phyloP scores from a whole-genome alignment of 2,888 invertebrate genomes.

The Apodemia mormo region DNA sequence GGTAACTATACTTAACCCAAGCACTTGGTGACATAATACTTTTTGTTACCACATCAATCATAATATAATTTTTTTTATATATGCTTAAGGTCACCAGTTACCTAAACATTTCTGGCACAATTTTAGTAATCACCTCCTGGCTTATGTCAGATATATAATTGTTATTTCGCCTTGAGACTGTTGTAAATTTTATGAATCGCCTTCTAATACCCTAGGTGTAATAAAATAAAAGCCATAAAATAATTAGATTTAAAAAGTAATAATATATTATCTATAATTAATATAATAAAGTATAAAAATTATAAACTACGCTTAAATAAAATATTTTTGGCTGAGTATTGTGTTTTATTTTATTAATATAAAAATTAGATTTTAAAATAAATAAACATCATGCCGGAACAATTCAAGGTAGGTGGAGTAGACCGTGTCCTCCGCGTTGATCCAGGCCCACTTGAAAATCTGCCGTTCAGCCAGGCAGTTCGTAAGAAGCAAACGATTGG shows the following conservation, averaged over 20 bases:
- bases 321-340: slow-evolving; percentile 79
- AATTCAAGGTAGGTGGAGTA: no score
- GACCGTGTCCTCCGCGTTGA: no score
- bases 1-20: no score
- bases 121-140: slow-evolving; percentile 6
- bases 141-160: slow-evolving; percentile 16
- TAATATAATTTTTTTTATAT: no score
- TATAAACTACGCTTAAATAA: slow-evolving; percentile 74
- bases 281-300: slow-evolving; percentile 75
- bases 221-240: slow-evolving; percentile 71
- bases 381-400: no score
- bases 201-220: slow-evolving; percentile 55
- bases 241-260: slow-evolving; percentile 73
- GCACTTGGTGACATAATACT: no score
- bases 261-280: slow-evolving; percentile 79
- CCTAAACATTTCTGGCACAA: not conserved
- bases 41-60: no score
- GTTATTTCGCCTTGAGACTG: slow-evolving; percentile 43
- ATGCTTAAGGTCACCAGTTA: no score
- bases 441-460: no score
- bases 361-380: no score
- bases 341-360: slow-evolving; percentile 57
- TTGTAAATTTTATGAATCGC: slow-evolving; percentile 57
- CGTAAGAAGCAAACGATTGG: no score
- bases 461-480: no score